phyloP scores from a whole-genome alignment of 2,888 invertebrate species.

The Sisyra terminalis region DNA sequence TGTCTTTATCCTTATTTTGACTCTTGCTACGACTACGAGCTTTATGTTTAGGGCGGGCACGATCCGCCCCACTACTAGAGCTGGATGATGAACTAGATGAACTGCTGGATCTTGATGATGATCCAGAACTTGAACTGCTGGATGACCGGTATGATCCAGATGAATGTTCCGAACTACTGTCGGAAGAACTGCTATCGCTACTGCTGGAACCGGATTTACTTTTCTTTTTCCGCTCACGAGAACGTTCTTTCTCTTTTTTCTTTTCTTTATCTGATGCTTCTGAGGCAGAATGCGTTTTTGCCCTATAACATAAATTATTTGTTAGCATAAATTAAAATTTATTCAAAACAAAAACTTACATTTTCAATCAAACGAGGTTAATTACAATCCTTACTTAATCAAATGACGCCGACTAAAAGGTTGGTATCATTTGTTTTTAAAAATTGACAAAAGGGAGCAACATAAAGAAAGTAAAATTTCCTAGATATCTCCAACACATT shows the following conservation, averaged over 20 bases:
- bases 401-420: no score
- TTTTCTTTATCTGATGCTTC: slow-evolving; percentile 55
- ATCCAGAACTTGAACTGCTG: slow-evolving; percentile 55
- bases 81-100: slow-evolving; percentile 44
- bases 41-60: slow-evolving; percentile 42
- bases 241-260: slow-evolving; percentile 45
- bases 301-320: slow-evolving; percentile 33
- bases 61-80: slow-evolving; percentile 46
- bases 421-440: no score
- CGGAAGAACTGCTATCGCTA: slow-evolving; percentile 68
- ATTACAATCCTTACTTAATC: not conserved
- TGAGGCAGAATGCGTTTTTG: slow-evolving; percentile 55
- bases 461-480: no score
- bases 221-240: slow-evolving; percentile 44
- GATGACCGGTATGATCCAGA: slow-evolving; percentile 69
- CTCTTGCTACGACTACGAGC: slow-evolving; percentile 22
- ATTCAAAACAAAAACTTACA: not conserved
- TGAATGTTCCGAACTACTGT: slow-evolving; percentile 43
- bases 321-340: not conserved
- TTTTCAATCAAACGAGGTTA: not conserved
- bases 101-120: slow-evolving; percentile 31
- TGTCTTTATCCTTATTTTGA: slow-evolving; percentile 22
- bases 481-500: no score
- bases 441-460: no score
- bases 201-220: slow-evolving; percentile 61